These are phyloP conservation scores for Nebria salina DNA, from an alignment of 2,888 invertebrate genomes.

Conservation along the genomic window DNA sequence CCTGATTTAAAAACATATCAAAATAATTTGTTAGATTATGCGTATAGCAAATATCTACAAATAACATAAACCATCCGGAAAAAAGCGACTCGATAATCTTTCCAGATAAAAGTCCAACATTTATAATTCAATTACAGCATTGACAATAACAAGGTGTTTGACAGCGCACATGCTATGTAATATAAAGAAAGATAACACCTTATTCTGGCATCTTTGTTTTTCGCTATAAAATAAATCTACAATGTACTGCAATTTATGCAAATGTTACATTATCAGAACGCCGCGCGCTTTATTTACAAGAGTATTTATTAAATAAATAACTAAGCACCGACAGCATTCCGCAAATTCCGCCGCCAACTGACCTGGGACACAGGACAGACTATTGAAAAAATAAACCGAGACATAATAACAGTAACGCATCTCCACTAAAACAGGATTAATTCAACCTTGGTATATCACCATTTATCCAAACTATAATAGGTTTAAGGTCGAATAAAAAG, in stretches of 20 bases:
- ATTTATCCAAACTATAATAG: too few relatives aligned
- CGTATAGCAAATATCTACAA: background rate
- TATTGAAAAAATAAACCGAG: slow-evolving; percentile 18
- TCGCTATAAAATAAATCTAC: slow-evolving; percentile 3
- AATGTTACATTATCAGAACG: background rate
- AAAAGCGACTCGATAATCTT: background rate
- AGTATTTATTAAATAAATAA: slow-evolving; percentile 42
- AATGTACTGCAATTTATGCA: slow-evolving; percentile 16
- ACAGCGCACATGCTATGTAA: background rate
- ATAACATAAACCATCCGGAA: background rate
- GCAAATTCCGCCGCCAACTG: slow-evolving; percentile 37
- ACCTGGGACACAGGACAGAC: slow-evolving; percentile 39
- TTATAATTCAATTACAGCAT: background rate
- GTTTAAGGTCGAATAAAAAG: too few relatives aligned
- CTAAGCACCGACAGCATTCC: slow-evolving; percentile 28
- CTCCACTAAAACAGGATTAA: background rate
- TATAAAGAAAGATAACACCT: background rate
- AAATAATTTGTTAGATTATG: background rate
- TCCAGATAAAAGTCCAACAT: background rate
- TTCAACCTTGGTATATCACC: background rate
- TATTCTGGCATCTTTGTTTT: background rate
- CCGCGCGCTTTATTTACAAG: slow-evolving; percentile 25
- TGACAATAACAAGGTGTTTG: background rate
- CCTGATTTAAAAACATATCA: background rate
- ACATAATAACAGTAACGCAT: background rate